phyloP scores from a whole-genome alignment of 2,888 invertebrate species.

The Odontocerum albicorne region DNA sequence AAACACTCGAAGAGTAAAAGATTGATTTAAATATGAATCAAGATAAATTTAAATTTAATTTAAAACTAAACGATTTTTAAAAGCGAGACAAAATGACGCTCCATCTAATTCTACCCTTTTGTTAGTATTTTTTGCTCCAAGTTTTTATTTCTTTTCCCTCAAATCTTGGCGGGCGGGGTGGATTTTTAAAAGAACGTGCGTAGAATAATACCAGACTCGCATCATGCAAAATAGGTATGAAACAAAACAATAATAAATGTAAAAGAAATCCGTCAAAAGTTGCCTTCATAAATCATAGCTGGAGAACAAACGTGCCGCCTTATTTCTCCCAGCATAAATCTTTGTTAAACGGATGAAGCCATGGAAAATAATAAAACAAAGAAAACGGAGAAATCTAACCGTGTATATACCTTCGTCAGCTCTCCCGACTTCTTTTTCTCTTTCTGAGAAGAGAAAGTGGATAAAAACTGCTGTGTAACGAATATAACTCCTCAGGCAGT shows the following conservation, averaged over 20 bases:
- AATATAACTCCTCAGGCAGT: too few species aligned
- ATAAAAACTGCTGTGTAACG: too few species aligned
- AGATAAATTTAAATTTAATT: too few species aligned
- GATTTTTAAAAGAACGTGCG: neutral
- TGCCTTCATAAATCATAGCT: slow-evolving; percentile 34
- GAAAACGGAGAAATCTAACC: neutral
- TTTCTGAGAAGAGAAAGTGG: too few species aligned
- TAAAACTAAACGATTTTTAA: neutral
- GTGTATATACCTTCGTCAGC: neutral
- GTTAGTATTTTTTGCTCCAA: neutral
- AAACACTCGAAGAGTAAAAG: too few species aligned
- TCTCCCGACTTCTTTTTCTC: slow-evolving; percentile 10
- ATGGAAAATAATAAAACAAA: slow-evolving; percentile 25
- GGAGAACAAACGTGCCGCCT: slow-evolving; percentile 31
- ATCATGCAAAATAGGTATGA: too few species aligned
- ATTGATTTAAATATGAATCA: too few species aligned
- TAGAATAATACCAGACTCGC: neutral
- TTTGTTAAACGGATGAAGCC: slow-evolving; percentile 33
- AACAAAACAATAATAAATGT: slow-evolving; percentile 6
- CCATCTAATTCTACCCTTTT: neutral
- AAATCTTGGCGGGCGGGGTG: too few species aligned
- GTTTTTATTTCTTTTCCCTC: slow-evolving; percentile 5
- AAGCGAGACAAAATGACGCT: neutral
- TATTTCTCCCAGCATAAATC: slow-evolving; percentile 34
- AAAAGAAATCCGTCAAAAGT: slow-evolving; percentile 36